Base-by-base conservation (phyloP, 1,140 invertebrate genomes). In the Choristoneura fumiferana region DNA sequence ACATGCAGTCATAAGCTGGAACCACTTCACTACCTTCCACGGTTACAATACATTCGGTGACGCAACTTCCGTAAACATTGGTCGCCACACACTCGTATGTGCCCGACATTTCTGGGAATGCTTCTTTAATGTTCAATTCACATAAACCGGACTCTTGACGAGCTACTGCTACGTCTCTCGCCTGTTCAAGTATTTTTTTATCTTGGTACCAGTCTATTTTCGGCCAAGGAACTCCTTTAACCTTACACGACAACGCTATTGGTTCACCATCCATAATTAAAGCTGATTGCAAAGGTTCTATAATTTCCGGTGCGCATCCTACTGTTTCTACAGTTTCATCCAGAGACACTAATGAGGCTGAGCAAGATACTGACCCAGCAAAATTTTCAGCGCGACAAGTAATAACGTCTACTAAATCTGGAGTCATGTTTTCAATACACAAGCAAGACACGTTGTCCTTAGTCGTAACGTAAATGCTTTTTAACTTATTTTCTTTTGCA, bases 231-330 rank as follows among this genome's bases (percentile, higher is more conserved):
- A 94, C 93, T n/a, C 95, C 96, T 49, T 89, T 90, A 17, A 96
- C 93, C 66, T 93, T 87, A 71, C 95, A 96, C 57, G 90, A 93
- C 39, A 99, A 92, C 65, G 93, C 91, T 17, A 96, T 95, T 73
- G 95, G 93, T 76, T 98, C 96, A 38, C 96, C 96, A 84, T 98
- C 97, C 96, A 98, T 98, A 5, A 98, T 94, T 70, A 94, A 93
- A 1, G 94, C 86, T 12, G 94, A 92, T 43, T 92, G 90, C 52
- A 97, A 89, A 70, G 92, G 92, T 71, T 92, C 92, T 10, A 93
- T 90, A 69, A 98, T 97, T 63, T 92, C 91, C 14, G 97, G 97
- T 13, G 94, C 56, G 29, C 62, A 93, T 67, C 92, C 90, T 14
- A 94, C 92, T 17, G 91, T 71, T 0, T 91, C 87, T 64, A 93